Evolutionary conservation across 2,888 invertebrate species (phyloP).

Genomic region (Imbricaverruca yamaguchii): DNA sequence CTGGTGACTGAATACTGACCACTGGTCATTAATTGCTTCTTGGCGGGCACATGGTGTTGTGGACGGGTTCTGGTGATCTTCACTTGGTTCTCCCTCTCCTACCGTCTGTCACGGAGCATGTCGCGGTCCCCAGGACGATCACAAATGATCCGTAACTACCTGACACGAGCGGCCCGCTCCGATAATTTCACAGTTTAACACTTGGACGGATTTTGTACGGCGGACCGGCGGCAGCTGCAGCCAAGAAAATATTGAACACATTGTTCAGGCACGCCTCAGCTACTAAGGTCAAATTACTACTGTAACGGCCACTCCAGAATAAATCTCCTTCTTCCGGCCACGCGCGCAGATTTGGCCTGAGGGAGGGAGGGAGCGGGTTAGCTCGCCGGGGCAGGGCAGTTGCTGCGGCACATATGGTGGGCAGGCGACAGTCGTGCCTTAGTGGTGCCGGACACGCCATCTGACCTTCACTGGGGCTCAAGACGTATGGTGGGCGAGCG

Average conservation of each 20-base stretch:
- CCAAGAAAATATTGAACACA: background rate
- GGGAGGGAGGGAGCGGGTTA: too few relatives aligned
- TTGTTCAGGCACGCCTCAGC: background rate
- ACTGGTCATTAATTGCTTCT: background rate
- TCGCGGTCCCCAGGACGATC: background rate
- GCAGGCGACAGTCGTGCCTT: background rate
- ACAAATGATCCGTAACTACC: background rate
- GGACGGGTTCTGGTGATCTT: too few relatives aligned
- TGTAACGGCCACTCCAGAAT: background rate
- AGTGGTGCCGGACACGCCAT: too few relatives aligned
- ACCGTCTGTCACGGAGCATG: background rate
- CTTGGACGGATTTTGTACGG: background rate
- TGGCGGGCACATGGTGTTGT: too few relatives aligned
- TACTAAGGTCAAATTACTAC: slow-evolving; percentile 6
- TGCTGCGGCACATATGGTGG: background rate
- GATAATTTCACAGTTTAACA: background rate
- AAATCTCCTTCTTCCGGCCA: slow-evolving; percentile 5
- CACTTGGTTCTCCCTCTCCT: background rate
- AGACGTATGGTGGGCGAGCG: too few relatives aligned
- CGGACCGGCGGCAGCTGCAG: background rate
- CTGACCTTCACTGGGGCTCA: too few relatives aligned
- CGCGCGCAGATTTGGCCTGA: background rate
- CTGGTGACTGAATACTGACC: background rate
- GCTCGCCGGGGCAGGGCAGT: too few relatives aligned
- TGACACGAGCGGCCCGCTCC: background rate